phyloP scores from a whole-genome alignment of 2,797 vertebrate species.

The Scleropages formosus region DNA sequence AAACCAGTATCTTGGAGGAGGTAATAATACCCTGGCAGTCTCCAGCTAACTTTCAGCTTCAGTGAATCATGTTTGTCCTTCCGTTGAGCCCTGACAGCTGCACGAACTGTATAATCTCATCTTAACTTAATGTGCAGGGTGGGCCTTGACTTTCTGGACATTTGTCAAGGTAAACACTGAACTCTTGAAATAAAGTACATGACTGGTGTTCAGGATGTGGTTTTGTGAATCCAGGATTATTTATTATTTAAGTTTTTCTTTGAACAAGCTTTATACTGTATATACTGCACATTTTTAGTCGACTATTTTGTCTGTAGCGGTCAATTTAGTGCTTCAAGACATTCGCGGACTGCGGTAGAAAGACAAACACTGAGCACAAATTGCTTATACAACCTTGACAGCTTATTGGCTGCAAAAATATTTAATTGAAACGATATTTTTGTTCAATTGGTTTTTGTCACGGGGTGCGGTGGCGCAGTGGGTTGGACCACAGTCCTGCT shows the following conservation, averaged over 20 bases:
- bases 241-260: not conserved
- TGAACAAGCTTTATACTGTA: not conserved
- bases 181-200: not conserved
- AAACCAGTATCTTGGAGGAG: not conserved
- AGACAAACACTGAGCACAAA: too few relatives aligned
- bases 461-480: too few relatives aligned
- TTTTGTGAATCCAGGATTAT: not conserved
- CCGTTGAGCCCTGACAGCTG: not conserved
- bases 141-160: not conserved
- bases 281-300: not conserved
- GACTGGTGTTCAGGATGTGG: not conserved
- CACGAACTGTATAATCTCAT: not conserved
- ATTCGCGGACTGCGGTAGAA: too few relatives aligned
- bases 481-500: too few relatives aligned
- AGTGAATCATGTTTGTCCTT: slow-evolving; percentile 14
- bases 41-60: not conserved
- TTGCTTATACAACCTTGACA: not conserved
- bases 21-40: slow-evolving; percentile 15
- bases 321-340: too few relatives aligned
- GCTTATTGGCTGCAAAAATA: slow-evolving; percentile 56
- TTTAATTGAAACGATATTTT: slow-evolving; percentile 53
- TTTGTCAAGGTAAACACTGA: not conserved
- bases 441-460: slow-evolving; percentile 51
- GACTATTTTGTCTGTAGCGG: not conserved
- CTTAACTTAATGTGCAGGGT: not conserved